These are phyloP conservation scores for Xestia xanthographa DNA, from an alignment of 2,888 invertebrate genomes.

Conservation along the genomic window DNA sequence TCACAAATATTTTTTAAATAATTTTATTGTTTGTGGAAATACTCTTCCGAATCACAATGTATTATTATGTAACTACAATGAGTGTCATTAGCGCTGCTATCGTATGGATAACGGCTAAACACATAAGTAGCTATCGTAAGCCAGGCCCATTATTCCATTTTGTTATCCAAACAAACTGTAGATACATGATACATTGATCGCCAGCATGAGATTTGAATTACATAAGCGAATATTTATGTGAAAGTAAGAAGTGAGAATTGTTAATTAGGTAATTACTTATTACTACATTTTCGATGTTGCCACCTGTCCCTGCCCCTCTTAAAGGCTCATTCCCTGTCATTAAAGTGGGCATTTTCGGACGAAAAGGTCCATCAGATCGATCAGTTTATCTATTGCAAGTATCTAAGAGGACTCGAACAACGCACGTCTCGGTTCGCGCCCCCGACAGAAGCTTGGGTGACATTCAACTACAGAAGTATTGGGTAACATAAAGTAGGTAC, in stretches of 20 bases:
- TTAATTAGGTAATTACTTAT: neutral
- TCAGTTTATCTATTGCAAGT: constrained; percentile 10
- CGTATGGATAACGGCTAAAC: constrained; percentile 58
- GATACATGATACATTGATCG: constrained; percentile 57
- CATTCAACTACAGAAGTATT: constrained; percentile 30
- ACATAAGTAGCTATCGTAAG: constrained; percentile 64
- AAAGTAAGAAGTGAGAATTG: neutral
- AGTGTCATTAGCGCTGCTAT: constrained; percentile 60
- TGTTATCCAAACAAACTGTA: constrained; percentile 68
- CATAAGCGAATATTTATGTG: constrained; percentile 3
- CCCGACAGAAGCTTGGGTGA: constrained; percentile 20
- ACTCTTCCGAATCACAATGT: constrained; percentile 62
- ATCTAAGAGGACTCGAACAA: constrained; percentile 3
- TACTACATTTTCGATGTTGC: constrained; percentile 9
- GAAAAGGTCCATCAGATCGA: constrained; percentile 31
- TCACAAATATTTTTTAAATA: constrained; percentile 44
- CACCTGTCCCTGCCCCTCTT: constrained; percentile 20
- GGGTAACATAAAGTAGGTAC: constrained; percentile 43
- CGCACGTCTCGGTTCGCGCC: neutral
- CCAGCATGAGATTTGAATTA: constrained; percentile 45
- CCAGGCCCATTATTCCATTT: constrained; percentile 69
- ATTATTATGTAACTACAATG: constrained; percentile 59
- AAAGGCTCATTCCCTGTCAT: neutral
- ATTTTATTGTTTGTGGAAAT: constrained; percentile 67
- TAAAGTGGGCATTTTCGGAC: neutral